Evolutionary conservation across 2,888 invertebrate species (phyloP), one percentile per base, ranked within the genome.

Genomic region (Orthosia cruda): DNA sequence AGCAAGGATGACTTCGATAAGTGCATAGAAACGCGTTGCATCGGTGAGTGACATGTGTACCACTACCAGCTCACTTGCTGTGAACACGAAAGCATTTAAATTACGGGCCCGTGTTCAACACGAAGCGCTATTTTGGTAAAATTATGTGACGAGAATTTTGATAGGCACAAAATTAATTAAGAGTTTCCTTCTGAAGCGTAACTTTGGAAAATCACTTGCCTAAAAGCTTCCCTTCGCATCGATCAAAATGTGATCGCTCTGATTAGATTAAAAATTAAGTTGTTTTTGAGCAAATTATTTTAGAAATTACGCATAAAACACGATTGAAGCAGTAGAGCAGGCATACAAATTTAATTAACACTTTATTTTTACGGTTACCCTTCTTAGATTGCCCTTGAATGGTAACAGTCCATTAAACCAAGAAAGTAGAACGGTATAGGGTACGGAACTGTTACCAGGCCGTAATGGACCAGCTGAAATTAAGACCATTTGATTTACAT

Each of bases 1-100:
- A 45, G 64, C 50, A 68, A 77, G 76, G 77, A 80, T 74, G 70
- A 7, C 77, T 75, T 84, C 74, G 71, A 61, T 76, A 77, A 88
- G 90, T 92, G 89, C 84, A 88, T 89, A 88, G 76, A 79, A 74
- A 74, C 74, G 74, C 80, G 77, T 74, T 86, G 85, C 87, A 87
- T 83, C 76, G 92, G 93, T 93, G 84, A 94, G 93, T 92, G 80
- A 73, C 76, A 88, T 83, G 80, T 83, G 83, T 86, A 86, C 75
- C 80, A 63, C 80, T 85, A 87, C 74, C 81, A 81, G 71, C 69
- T 73, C 78, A 75, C 74, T 82, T 74, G 47, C 9, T 74, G 65
- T 45, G 16, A 77, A 76, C 72, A 69, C 69, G 77, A 83, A 77
- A 87, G 77, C 71, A 81, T 82, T 87, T 79, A 68, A 75, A 77